phyloP scores from a whole-genome alignment of 2,888 invertebrate genomes.

The Monochamus alternatus region DNA sequence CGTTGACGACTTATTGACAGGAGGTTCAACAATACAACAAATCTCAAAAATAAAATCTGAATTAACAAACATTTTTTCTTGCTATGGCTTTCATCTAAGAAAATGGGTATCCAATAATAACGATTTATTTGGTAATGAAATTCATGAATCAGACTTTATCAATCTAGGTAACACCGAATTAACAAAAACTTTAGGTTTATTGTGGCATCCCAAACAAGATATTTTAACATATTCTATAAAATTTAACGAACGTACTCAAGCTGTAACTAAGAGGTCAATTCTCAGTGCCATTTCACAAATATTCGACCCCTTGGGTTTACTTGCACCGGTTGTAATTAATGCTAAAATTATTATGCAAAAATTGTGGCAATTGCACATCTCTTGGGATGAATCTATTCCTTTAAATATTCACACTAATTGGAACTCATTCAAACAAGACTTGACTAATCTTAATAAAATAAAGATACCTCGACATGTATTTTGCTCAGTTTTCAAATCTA shows the following conservation, averaged over 20 bases:
- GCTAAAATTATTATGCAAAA: slow-evolving; percentile 30
- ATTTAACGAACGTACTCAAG: background rate
- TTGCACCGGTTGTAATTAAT: slow-evolving; percentile 15
- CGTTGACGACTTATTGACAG: slow-evolving; percentile 22
- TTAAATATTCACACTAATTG: slow-evolving; percentile 19
- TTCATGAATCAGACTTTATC: background rate
- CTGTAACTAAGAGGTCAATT: slow-evolving; percentile 12
- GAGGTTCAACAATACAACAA: background rate
- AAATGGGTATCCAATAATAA: slow-evolving; percentile 17
- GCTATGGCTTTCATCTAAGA: slow-evolving; percentile 6
- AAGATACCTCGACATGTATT: slow-evolving; percentile 17
- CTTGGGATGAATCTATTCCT: slow-evolving; percentile 32
- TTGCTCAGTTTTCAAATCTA: slow-evolving; percentile 2
- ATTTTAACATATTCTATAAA: slow-evolving; percentile 16
- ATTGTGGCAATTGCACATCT: slow-evolving; percentile 27
- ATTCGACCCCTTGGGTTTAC: slow-evolving; percentile 13
- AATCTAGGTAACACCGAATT: background rate
- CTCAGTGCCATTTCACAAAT: slow-evolving; percentile 9
- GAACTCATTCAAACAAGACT: slow-evolving; percentile 17
- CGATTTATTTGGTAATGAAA: background rate
- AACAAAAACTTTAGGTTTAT: background rate
- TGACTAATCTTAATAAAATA: slow-evolving; percentile 12
- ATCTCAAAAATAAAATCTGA: background rate
- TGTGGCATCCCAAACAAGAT: slow-evolving; percentile 21
- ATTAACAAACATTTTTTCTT: background rate